phyloP scores from a whole-genome alignment of 2,797 vertebrate species.

The Pristis pectinata region DNA sequence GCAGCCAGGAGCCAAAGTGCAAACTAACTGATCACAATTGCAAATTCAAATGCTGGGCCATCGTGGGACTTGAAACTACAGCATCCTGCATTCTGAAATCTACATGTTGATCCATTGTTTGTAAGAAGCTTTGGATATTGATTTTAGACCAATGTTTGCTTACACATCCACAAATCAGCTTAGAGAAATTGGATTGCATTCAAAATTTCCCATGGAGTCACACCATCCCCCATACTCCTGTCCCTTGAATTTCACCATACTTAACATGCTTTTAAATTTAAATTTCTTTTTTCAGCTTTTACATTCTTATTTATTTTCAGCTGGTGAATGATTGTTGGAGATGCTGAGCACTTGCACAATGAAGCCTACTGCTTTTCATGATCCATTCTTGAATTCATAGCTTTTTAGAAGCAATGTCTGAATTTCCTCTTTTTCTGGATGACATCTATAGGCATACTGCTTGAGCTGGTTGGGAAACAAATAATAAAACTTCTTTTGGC shows the following conservation, averaged over 20 bases:
- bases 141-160: background rate
- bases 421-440: background rate
- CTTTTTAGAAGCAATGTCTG: background rate
- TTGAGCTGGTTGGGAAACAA: background rate
- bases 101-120: background rate
- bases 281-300: background rate
- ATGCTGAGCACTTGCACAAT: background rate
- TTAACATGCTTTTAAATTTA: background rate
- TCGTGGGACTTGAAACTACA: background rate
- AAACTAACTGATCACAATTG: background rate
- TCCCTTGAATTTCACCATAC: background rate
- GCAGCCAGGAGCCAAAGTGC: background rate
- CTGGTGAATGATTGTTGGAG: background rate
- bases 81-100: background rate
- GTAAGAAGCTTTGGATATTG: background rate
- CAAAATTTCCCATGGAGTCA: background rate
- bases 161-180: background rate
- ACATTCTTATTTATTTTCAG: background rate
- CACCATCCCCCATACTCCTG: background rate
- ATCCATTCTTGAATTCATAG: background rate
- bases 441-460: background rate
- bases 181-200: background rate
- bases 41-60: background rate
- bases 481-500: background rate
- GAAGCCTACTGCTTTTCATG: background rate